Evolutionary conservation across 30 jellyfish, hydroid and myxozoan species (phyloP), one percentile per base, ranked within the genome.

Genomic region (Hydractinia echinata): DNA sequence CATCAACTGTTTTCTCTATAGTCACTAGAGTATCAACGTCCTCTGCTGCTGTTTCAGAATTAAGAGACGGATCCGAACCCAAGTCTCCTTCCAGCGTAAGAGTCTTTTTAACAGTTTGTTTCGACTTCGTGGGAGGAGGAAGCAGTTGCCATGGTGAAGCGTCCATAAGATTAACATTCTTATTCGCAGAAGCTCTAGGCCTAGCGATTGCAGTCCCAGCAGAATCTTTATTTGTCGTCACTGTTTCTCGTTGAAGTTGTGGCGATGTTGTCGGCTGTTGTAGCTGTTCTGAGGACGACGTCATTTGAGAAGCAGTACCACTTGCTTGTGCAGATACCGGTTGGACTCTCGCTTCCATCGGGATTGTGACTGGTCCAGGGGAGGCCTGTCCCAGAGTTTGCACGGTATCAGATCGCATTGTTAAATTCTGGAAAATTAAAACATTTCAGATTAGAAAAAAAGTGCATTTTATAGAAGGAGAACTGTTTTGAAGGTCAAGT

Each of bases 101-200:
- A 11, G 88, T 84, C 56, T 80, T 87, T 58, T 85, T 88, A 55
- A 84, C 79, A 73, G 73, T 64, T 50, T 55, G 83, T 44, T 95
- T 73, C 21, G 62, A 62, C 52, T 93, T 93, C 15, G 88, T 53
- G 5, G 99, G 99, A 0, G 99, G 99, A 10, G 99, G 99, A 72
- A 93, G 83, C 71, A 93, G 79, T 73, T 93, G 99, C 70, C 96
- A 95, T 4, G 99, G 99, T 10, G 85, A 83, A 4, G 96, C 85
- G 77, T 93, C 99, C 96, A 93, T 87, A 30, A 93, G 80, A 56
- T 88, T 93, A 21, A 93, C 96, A 53, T 80, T 80, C 60, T 80
- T 80, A 67, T 61, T 80, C n/a, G 54, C 87, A 53, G 95, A 51
- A 3, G 94, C 88, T 21, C 99, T 69, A 21, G 99, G 99, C 51